A percentile compares a stretch with the other conserved stretches of the same genome.
Evolutionary conservation across 2,797 vertebrate species (phyloP).

Genomic region (Streptopelia turtur): DNA sequence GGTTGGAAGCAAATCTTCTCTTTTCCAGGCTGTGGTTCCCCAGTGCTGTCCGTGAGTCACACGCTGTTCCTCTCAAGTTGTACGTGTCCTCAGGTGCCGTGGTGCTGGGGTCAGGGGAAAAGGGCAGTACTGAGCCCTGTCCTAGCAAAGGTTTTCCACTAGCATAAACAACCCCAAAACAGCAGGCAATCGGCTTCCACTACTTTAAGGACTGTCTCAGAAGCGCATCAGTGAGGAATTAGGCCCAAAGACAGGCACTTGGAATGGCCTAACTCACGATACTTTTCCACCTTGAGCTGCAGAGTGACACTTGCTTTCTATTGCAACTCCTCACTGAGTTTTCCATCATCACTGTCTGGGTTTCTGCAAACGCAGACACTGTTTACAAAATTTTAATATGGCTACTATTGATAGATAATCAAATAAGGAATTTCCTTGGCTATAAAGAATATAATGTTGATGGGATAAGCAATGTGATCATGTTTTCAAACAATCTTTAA

Average conservation of each 20-base stretch:
- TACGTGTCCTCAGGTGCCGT: not conserved
- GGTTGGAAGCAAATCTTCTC: not conserved
- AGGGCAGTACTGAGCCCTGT: not conserved
- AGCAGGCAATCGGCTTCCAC: not conserved
- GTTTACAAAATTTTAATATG: not conserved
- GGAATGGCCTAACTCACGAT: not conserved
- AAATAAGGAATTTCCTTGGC: not conserved
- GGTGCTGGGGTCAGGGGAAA: not conserved
- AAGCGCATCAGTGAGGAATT: not conserved
- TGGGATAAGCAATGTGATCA: not conserved
- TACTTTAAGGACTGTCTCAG: not conserved
- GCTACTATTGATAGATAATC: not conserved
- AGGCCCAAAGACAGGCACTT: not conserved
- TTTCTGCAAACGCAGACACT: slow-evolving; percentile 9
- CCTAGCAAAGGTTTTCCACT: not conserved
- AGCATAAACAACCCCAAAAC: not conserved
- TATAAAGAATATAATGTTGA: not conserved
- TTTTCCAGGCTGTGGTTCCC: not conserved
- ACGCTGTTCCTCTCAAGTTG: not conserved
- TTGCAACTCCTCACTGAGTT: not conserved
- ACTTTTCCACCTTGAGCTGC: not conserved
- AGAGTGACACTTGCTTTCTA: not conserved
- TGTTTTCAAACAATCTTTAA: slow-evolving; percentile 8
- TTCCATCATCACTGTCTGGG: not conserved
- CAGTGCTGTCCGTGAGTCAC: not conserved